Evolutionary conservation across 2,113 vertebrate genomes (phyloP), one percentile per base, ranked within the genome.

Genomic region (Bufo gargarizans): DNA sequence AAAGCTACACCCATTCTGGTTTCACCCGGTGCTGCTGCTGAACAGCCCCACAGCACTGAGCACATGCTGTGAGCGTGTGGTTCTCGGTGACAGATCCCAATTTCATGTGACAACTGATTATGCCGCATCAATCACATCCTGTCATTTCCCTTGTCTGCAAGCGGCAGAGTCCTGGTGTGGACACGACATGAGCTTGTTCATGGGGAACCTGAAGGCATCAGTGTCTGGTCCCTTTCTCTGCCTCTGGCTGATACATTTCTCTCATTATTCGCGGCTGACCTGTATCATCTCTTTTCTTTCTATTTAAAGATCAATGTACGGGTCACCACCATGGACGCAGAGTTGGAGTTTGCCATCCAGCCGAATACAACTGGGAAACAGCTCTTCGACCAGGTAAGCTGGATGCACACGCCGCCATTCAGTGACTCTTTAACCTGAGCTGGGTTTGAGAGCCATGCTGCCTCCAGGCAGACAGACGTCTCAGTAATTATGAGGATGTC

Each of bases 301-400:
- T 89, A 84, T 91, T 19, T 92, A 12, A 43, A 96, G 96, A 96
- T 96, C 90, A 96, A 96, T 0, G 96, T 96, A 86, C 92, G 96
- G 92, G 96, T 96, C 88, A 96, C 95, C 61, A 96, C 96, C 12
- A 96, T 96, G 96, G 96, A 96, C 90, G 96, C 96, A 45, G 96
- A 96, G 88, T 89, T 96, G 91, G 96, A 96, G 89, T 96, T 96
- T 94, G 95, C 96, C 88, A 96, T 96, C 91, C 96, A 96, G 89
- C 96, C 95, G 72, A 96, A 95, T 90, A 96, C 95, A 84, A 96
- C 95, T 89, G 96, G 96, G 90, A 96, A 96, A 90, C 96, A 96
- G 82, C 95, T 96, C 87, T 96, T 96, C 92, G 96, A 96, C 92
- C 96, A 96, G 96, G 96, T 96, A 95, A 92, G 9, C 7, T 76